Percentiles rank a stretch among this genome's conserved stretches.
These are phyloP conservation scores for Morelia viridis DNA, from an alignment of 2,797 vertebrate genomes.

Conservation along the genomic window DNA sequence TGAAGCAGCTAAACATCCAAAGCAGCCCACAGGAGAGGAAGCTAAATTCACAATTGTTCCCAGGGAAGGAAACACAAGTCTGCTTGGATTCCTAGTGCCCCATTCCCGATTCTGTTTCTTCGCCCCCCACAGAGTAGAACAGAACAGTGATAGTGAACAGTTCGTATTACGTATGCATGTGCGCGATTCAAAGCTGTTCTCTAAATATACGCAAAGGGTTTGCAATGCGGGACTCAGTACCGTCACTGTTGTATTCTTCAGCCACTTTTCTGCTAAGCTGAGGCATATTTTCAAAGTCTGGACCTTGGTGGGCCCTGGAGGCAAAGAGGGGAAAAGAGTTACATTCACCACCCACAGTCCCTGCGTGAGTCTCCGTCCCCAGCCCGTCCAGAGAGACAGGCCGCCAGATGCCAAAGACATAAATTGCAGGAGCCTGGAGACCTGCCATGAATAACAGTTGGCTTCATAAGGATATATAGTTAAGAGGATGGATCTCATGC, in stretches of 20 bases:
- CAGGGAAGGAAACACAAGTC: not conserved
- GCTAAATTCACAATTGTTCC: not conserved
- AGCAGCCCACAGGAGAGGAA: not conserved
- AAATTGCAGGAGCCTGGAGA: not conserved
- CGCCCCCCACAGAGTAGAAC: not conserved
- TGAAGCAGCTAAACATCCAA: not conserved
- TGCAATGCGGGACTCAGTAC: slow-evolving; percentile 63
- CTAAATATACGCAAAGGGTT: not conserved
- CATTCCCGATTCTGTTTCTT: not conserved
- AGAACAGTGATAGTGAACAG: not conserved
- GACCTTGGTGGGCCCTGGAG: slow-evolving; percentile 86
- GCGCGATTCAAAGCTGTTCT: not conserved
- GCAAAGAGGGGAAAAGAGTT: rapidly evolving
- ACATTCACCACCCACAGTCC: rapidly evolving
- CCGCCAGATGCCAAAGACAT: not conserved
- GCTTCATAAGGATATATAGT: not conserved
- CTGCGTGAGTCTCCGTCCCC: not conserved
- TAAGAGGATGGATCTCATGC: not conserved
- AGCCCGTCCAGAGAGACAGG: not conserved
- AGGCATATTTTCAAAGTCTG: slow-evolving; percentile 88
- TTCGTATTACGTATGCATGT: not conserved
- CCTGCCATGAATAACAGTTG: not conserved
- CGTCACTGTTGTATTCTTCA: slow-evolving; percentile 80
- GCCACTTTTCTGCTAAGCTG: slow-evolving; percentile 84
- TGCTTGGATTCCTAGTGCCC: not conserved